phyloP scores from a whole-genome alignment of 2,888 invertebrate species.

The Orthosia incerta region DNA sequence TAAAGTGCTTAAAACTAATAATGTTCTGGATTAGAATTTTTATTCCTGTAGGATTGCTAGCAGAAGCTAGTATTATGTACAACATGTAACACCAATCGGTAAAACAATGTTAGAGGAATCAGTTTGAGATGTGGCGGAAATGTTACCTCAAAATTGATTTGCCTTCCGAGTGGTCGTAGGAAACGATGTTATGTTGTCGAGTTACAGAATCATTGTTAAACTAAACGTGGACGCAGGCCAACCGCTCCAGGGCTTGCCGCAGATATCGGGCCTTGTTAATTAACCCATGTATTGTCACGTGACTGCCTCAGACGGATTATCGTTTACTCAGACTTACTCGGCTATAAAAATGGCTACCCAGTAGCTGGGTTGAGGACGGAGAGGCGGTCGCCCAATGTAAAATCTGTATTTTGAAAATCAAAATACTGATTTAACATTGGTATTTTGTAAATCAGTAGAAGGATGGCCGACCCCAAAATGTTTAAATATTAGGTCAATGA shows the following conservation, averaged over 20 bases:
- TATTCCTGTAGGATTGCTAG: too few species aligned
- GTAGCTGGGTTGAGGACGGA: not conserved
- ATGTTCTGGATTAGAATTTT: too few species aligned
- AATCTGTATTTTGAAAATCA: too few species aligned
- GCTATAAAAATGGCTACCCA: not conserved
- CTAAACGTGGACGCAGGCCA: slow-evolving; percentile 4
- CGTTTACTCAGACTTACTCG: not conserved
- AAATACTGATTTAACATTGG: too few species aligned
- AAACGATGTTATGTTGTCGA: slow-evolving; percentile 24
- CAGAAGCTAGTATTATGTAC: not conserved
- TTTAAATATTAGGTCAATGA: too few species aligned
- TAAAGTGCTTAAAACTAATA: not conserved
- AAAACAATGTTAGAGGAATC: not conserved
- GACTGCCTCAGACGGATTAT: not conserved
- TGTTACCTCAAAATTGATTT: slow-evolving; percentile 18
- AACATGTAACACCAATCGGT: too few species aligned
- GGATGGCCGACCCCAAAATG: too few species aligned
- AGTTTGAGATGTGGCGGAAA: not conserved
- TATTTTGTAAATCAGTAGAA: too few species aligned
- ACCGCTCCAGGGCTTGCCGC: slow-evolving; percentile 11
- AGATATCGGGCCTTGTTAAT: slow-evolving; percentile 33
- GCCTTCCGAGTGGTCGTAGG: too few species aligned
- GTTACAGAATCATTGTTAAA: slow-evolving; percentile 35
- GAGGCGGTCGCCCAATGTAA: not conserved
- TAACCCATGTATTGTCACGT: slow-evolving; percentile 14